Base-by-base conservation (phyloP, 2,113 vertebrate species). In the Mobula hypostoma region DNA sequence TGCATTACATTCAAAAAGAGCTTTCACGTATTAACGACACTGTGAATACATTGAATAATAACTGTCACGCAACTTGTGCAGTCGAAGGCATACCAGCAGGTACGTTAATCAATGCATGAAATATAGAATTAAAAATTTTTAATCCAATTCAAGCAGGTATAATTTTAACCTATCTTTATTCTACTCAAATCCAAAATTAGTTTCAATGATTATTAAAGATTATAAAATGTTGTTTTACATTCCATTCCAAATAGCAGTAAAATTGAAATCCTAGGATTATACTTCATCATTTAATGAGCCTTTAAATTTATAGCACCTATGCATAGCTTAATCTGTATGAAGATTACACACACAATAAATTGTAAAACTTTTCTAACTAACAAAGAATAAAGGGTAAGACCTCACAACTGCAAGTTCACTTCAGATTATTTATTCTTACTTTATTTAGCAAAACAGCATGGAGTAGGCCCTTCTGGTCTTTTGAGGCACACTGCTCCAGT, bases 1-100 rank as follows among this genome's bases (percentile, higher is more conserved):
- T 98, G 95, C 96, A 96, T 94, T 97, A 98, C 11, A 96, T 99
- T 68, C 97, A 98, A 95, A 96, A 95, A 94, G 98, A 97, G 94
- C 97, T 99, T 94, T 97, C 98, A 95, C 99, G 99, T 95, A 96
- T 99, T 95, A 98, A 97, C 0, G 96, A 95, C 40, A 96, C 95
- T 66, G 96, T 98, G 95, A 97, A 97, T 94, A 98, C 95, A 91
- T 96, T 98, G 95, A 97, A 97, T 95, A 96, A 97, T 94, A 98
- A 96, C 95, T 99, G 99, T 95, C 97, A 96, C 68, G 97, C 95
- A 24, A 96, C 97, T 27, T 99, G 98, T 94, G 95, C 97, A 80
- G 95, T 93, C 0, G 94, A 56, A 94, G 95, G 96, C 15, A 21
- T 96, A 92, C 80, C 0, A 24, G 94, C 96, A 27, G 95, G 97